phyloP scores from a whole-genome alignment of 2,888 invertebrate species.

The Melangyna quadrimaculata region DNA sequence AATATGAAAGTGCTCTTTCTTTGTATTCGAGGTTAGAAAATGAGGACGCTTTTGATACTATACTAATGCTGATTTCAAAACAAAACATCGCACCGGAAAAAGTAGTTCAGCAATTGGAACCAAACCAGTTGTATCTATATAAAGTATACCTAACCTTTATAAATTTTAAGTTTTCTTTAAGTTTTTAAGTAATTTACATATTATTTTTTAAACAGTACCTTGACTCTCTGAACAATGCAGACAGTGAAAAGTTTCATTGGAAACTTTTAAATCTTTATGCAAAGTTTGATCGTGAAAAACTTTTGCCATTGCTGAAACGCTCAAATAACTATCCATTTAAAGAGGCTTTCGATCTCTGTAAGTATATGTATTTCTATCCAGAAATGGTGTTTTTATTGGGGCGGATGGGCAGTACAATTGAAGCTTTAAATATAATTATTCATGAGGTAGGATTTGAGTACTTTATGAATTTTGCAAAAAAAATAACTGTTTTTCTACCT shows the following conservation, averaged over 20 bases:
- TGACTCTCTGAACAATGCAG: constrained; percentile 91
- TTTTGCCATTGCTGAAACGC: constrained; percentile 92
- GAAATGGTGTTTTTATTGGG: constrained; percentile 96
- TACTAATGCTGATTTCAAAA: constrained; percentile 90
- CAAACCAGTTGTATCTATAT: constrained; percentile 88
- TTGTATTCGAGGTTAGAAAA: constrained; percentile 92
- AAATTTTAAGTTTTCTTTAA: not conserved
- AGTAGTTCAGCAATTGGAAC: constrained; percentile 90
- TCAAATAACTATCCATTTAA: constrained; percentile 96
- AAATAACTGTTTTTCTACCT: not conserved
- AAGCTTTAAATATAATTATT: constrained; percentile 95
- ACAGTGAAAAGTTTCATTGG: constrained; percentile 92
- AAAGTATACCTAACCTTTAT: constrained; percentile 83
- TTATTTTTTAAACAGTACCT: constrained; percentile 86
- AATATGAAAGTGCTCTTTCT: constrained; percentile 94
- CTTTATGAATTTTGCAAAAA: not conserved
- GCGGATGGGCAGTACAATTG: constrained; percentile 93
- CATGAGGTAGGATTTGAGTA: constrained; percentile 78
- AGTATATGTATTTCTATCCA: constrained; percentile 88
- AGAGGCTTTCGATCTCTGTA: constrained; percentile 94
- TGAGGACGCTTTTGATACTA: constrained; percentile 94
- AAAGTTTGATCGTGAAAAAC: constrained; percentile 90
- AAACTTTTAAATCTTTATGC: constrained; percentile 94
- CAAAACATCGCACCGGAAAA: constrained; percentile 87
- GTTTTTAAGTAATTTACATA: not conserved